Percentiles rank a stretch among this genome's conserved stretches.
Conservation (phyloP, 2,797 vertebrate species). For the Argya squamiceps region DNA sequence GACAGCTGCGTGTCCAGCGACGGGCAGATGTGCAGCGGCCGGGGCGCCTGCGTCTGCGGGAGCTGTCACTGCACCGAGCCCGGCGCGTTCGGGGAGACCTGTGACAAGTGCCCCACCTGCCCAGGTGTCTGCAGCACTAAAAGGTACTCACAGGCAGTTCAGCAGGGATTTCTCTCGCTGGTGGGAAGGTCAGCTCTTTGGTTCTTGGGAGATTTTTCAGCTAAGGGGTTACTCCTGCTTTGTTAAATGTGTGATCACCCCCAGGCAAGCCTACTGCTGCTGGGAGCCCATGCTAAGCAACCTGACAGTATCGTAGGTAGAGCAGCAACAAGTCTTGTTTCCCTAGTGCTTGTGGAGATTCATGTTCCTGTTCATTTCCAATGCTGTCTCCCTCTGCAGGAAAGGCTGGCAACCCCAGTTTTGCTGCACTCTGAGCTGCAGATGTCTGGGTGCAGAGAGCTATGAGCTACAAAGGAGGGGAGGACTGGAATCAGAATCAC, state of each 20-base stretch:
- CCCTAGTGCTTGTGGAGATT: background rate
- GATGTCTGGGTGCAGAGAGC: background rate
- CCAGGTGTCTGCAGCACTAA: conserved; percentile 92
- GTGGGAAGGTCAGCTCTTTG: background rate
- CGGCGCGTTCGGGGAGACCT: conserved; percentile 91
- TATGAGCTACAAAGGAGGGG: background rate
- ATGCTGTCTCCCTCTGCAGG: background rate
- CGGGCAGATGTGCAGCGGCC: conserved; percentile 90
- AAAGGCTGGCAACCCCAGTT: background rate
- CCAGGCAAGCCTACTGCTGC: background rate
- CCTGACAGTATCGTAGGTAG: background rate
- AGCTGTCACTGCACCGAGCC: conserved; percentile 90
- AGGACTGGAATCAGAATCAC: background rate
- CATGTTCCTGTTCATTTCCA: background rate
- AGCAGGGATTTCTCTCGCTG: background rate
- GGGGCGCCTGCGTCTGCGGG: conserved; percentile 88
- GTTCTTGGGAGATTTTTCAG: background rate
- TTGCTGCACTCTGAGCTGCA: background rate
- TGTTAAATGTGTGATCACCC: background rate
- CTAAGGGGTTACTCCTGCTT: background rate
- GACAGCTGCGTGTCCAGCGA: conserved; percentile 83
- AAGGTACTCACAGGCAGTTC: conserved; percentile 74
- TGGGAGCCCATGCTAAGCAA: background rate
- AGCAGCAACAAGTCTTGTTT: background rate
- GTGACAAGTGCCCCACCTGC: conserved; percentile 96